Evolutionary conservation across 2,113 vertebrate genomes (phyloP).

Genomic region (Erythrocebus patas): DNA sequence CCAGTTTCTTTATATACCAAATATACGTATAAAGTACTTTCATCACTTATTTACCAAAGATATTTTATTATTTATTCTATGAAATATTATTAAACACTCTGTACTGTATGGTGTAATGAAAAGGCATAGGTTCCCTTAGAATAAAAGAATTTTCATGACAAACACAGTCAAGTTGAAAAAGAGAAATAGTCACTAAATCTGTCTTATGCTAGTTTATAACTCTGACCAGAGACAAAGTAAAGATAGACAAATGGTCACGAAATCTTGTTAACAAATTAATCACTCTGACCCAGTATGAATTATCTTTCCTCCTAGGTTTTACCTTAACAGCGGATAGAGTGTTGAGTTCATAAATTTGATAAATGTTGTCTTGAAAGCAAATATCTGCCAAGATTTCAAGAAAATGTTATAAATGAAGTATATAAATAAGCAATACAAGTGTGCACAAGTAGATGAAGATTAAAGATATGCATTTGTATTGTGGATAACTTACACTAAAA

Average conservation of each 20-base stretch:
- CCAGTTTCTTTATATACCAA: constrained; percentile 40
- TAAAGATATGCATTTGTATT: background rate
- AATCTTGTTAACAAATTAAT: constrained; percentile 66
- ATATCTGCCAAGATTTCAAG: constrained; percentile 32
- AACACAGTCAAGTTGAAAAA: constrained; percentile 57
- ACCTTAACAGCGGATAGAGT: background rate
- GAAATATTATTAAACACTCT: constrained; percentile 23
- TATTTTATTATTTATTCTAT: constrained; percentile 34
- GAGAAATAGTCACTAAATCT: constrained; percentile 63
- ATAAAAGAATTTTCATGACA: constrained; percentile 51
- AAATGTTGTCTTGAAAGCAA: constrained; percentile 75
- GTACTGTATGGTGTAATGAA: background rate
- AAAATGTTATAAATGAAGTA: constrained; percentile 52
- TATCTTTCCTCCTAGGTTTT: constrained; percentile 42
- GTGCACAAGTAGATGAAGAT: background rate
- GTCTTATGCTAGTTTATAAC: constrained; percentile 59
- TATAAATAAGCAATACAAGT: constrained; percentile 10
- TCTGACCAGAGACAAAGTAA: constrained; percentile 57
- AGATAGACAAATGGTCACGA: constrained; percentile 65
- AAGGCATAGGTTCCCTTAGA: background rate
- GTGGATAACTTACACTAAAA: background rate
- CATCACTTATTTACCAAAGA: constrained; percentile 8
- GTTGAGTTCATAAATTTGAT: constrained; percentile 26
- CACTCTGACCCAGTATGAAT: constrained; percentile 12
- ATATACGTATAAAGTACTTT: background rate